Evolutionary conservation across 1,140 invertebrate species (phyloP).

Genomic region (Diuraphis noxia): DNA sequence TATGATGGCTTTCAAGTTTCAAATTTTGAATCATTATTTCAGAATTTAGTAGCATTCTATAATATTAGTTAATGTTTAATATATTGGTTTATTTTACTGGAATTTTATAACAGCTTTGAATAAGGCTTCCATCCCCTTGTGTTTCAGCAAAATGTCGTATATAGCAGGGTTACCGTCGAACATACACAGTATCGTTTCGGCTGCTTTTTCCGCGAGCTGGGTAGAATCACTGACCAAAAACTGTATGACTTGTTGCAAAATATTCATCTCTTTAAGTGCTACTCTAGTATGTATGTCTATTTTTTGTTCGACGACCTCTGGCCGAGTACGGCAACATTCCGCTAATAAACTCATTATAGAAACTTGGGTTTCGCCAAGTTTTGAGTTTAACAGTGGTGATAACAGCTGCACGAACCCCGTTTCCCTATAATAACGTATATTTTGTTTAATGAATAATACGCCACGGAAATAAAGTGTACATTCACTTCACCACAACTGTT

Average conservation of each 20-base stretch:
- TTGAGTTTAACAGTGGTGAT: background rate
- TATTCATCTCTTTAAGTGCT: background rate
- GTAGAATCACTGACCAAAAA: background rate
- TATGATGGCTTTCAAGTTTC: background rate
- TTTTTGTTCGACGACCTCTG: background rate
- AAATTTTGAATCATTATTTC: background rate
- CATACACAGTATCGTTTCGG: slow-evolving; percentile 4
- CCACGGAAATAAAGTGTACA: background rate
- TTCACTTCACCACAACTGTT: background rate
- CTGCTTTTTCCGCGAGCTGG: background rate
- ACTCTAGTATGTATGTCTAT: background rate
- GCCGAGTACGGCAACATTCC: background rate
- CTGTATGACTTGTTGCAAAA: background rate
- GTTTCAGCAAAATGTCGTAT: background rate
- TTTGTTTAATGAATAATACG: background rate
- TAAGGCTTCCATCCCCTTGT: slow-evolving; percentile 8
- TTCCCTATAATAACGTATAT: background rate
- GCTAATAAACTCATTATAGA: slow-evolving; percentile 23
- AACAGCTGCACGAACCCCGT: background rate
- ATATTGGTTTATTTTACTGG: background rate
- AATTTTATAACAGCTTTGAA: background rate
- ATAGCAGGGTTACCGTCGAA: background rate
- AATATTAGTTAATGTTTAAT: background rate
- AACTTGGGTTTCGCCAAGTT: background rate
- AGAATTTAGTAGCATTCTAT: background rate